A percentile compares a stretch with the other conserved stretches of the same genome.
phyloP scores from a whole-genome alignment of 1,140 invertebrate genomes.

The Achatina immaculata region DNA sequence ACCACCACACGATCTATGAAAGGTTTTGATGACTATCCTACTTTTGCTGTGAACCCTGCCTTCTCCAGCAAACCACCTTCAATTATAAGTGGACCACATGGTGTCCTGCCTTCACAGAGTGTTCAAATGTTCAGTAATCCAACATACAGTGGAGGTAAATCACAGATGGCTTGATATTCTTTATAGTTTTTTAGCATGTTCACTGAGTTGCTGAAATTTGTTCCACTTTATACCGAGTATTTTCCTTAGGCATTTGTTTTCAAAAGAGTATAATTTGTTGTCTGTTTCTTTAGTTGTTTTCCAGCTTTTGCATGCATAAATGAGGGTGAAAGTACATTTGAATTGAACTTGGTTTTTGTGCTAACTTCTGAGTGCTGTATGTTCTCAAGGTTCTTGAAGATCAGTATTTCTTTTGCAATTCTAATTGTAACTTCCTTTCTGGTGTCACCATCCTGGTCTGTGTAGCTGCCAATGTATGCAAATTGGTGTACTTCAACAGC shows the following conservation, averaged over 20 bases:
- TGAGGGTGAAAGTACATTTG: no score
- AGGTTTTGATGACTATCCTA: conserved; percentile 33
- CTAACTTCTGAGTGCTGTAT: no score
- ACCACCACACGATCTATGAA: conserved; percentile 20
- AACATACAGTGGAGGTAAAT: conserved; percentile 26
- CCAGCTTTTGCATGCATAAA: no score
- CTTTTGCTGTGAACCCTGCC: conserved; percentile 28
- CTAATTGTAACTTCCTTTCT: no score
- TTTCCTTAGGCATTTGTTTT: no score
- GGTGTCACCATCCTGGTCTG: no score
- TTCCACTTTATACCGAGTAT: no score
- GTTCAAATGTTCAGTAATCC: background rate
- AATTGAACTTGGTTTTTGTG: no score
- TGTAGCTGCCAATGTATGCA: no score
- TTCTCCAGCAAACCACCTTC: conserved; percentile 28
- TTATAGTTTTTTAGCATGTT: background rate
- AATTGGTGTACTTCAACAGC: no score
- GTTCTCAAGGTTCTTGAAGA: background rate
- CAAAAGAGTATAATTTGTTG: no score
- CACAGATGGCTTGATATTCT: background rate
- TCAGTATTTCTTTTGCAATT: background rate
- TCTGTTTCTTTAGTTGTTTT: no score
- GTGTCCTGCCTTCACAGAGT: conserved; percentile 7
- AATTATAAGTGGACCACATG: background rate
- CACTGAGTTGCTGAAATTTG: background rate